Conservation (phyloP, 2,797 vertebrate genomes). For the Discoglossus pictus region DNA sequence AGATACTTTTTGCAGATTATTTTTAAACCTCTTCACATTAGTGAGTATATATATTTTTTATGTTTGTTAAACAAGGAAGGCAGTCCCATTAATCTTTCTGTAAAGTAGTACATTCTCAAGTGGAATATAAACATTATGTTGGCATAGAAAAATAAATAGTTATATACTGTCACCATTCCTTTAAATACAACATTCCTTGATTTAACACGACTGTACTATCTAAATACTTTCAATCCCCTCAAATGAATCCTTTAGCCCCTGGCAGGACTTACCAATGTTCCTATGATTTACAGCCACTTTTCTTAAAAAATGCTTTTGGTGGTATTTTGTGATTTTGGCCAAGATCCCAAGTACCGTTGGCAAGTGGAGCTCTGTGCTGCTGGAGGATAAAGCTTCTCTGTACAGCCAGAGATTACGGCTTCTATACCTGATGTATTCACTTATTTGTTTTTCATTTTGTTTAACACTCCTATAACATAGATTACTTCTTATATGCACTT, state of each 20-base stretch:
- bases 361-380: constrained; percentile 15
- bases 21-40: no score
- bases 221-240: constrained; percentile 9
- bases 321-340: constrained; percentile 31
- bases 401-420: constrained; percentile 24
- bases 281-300: constrained; percentile 18
- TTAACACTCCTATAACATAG: constrained; percentile 33
- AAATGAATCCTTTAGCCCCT: constrained; percentile 15
- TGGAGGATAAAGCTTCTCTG: constrained; percentile 12
- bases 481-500: constrained; percentile 31
- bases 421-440: constrained; percentile 29
- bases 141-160: no score
- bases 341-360: constrained; percentile 28
- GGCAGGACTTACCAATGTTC: not conserved
- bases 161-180: no score
- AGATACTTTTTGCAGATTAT: no score
- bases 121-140: no score
- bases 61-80: no score
- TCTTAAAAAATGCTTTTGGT: constrained; percentile 15
- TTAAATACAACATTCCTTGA: not conserved
- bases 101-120: no score
- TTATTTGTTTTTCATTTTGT: constrained; percentile 44
- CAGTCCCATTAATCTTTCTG: no score
- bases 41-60: no score
- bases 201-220: constrained; percentile 8